These are phyloP conservation scores for Taenioides sp. DNA, from an alignment of 2,797 vertebrate species.

Conservation along the genomic window DNA sequence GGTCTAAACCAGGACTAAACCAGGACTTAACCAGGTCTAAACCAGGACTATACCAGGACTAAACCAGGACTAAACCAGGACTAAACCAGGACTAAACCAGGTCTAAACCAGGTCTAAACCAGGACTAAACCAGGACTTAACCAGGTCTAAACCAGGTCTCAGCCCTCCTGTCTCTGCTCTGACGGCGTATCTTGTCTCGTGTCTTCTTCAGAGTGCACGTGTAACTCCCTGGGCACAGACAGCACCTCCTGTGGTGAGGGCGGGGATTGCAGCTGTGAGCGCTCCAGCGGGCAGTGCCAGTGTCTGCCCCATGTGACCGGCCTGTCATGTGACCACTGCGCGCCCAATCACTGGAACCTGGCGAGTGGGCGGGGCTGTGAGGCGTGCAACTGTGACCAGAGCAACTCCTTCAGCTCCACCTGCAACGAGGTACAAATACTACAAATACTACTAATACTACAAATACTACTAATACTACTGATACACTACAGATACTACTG, in stretches of 20 bases:
- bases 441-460: too few relatives aligned
- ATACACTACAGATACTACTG: too few relatives aligned
- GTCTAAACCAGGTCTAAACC: too few relatives aligned
- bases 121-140: too few relatives aligned
- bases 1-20: too few relatives aligned
- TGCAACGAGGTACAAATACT: constrained; percentile 88
- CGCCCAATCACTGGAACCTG: constrained; percentile 92
- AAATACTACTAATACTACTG: background rate
- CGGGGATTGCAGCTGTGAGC: constrained; percentile 86
- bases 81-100: too few relatives aligned
- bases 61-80: too few relatives aligned
- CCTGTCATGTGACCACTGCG: constrained; percentile 89
- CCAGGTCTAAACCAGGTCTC: too few relatives aligned
- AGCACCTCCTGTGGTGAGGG: constrained; percentile 81
- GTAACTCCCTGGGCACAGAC: constrained; percentile 88
- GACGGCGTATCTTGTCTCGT: too few relatives aligned
- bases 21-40: too few relatives aligned
- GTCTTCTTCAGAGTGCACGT: constrained; percentile 85
- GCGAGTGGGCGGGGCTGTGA: constrained; percentile 86
- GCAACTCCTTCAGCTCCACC: constrained; percentile 81
- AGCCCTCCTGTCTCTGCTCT: too few relatives aligned
- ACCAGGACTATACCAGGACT: too few relatives aligned
- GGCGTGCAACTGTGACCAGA: constrained; percentile 86
- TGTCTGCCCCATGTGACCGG: constrained; percentile 89
- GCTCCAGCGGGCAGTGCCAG: constrained; percentile 87